These are phyloP conservation scores for Tiliacea citrago DNA, from an alignment of 2,888 invertebrate species.

Conservation along the genomic window DNA sequence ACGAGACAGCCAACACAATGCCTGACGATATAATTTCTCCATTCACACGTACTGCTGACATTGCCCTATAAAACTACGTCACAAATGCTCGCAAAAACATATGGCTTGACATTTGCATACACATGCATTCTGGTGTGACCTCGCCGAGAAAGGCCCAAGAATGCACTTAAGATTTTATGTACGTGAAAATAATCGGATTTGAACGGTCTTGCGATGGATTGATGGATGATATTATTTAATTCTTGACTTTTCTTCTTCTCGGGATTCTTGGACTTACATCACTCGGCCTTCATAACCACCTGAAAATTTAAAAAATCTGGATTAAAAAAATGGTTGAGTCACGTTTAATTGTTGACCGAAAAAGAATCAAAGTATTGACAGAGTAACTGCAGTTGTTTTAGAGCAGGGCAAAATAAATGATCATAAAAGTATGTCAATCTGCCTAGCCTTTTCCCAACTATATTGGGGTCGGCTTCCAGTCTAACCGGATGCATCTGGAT, in stretches of 20 bases:
- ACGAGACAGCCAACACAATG: slow-evolving; percentile 26
- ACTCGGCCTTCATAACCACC: background rate
- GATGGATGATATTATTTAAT: too few species aligned
- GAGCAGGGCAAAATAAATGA: background rate
- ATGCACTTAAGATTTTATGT: slow-evolving; percentile 42
- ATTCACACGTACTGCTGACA: slow-evolving; percentile 74
- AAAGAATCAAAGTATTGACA: background rate
- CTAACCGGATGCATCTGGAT: too few species aligned
- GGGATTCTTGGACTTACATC: too few species aligned
- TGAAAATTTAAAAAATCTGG: background rate
- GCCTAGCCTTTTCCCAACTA: too few species aligned
- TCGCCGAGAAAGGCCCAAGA: slow-evolving; percentile 45
- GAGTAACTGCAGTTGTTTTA: too few species aligned
- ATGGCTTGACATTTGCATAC: slow-evolving; percentile 61
- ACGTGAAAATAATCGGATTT: slow-evolving; percentile 47
- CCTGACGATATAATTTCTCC: slow-evolving; percentile 49
- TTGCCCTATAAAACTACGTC: slow-evolving; percentile 72
- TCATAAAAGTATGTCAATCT: background rate
- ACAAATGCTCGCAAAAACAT: slow-evolving; percentile 59
- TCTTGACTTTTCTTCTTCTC: too few species aligned
- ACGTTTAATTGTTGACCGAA: background rate
- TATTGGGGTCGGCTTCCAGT: too few species aligned
- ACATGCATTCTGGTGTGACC: slow-evolving; percentile 49
- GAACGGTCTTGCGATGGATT: background rate
- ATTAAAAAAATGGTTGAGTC: background rate